Conservation (phyloP, 2,888 invertebrate genomes). For the Pantelozetes paolii region DNA sequence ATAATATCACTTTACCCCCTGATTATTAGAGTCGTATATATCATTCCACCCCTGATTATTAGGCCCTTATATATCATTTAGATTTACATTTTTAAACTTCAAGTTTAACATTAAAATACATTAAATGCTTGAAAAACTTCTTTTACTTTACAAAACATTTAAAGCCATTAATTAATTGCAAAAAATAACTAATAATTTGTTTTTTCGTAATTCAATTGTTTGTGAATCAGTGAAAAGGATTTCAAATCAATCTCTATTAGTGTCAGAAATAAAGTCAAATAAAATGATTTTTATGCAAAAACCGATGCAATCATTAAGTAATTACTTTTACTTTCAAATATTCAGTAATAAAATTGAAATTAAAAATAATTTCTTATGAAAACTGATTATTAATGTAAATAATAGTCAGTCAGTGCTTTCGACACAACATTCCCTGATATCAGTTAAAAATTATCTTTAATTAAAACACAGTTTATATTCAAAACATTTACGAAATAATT, state of each 20-base stretch:
- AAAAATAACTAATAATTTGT: background rate
- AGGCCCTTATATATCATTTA: too few species aligned
- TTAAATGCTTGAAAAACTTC: too few species aligned
- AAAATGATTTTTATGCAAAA: background rate
- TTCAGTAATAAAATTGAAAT: background rate
- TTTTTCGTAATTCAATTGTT: too few species aligned
- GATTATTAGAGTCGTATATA: too few species aligned
- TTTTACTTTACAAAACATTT: too few species aligned
- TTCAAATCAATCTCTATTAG: background rate
- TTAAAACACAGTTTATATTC: too few species aligned
- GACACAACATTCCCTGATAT: background rate
- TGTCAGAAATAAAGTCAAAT: background rate
- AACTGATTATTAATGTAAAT: too few species aligned
- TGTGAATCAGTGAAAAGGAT: background rate
- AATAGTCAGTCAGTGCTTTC: background rate
- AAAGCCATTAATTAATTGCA: background rate
- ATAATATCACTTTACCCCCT: too few species aligned
- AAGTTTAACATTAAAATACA: too few species aligned
- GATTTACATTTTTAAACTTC: too few species aligned
- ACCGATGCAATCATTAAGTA: background rate
- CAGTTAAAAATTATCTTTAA: background rate
- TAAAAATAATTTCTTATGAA: background rate
- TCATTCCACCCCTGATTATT: too few species aligned
- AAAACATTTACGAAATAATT: too few species aligned
- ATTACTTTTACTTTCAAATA: background rate